Evolutionary conservation across 2,888 invertebrate species (phyloP).

Genomic region (Drosophila subsilvestris): DNA sequence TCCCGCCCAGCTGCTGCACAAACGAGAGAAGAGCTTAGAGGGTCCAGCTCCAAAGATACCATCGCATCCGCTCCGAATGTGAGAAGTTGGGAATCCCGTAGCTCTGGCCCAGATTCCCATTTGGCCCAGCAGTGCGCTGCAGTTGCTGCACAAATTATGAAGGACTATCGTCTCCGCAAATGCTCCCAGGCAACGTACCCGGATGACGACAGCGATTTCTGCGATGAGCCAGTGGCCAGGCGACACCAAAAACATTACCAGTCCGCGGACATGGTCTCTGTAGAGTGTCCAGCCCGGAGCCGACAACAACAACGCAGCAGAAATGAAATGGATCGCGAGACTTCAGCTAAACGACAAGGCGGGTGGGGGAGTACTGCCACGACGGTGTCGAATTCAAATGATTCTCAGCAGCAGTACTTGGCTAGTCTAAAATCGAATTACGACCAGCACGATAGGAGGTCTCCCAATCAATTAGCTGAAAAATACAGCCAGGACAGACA

Average conservation of each 20-base stretch:
- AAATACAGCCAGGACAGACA: not conserved
- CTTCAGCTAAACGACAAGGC: not conserved
- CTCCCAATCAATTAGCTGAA: not conserved
- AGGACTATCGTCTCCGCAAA: not conserved
- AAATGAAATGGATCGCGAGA: not conserved
- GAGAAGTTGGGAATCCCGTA: not conserved
- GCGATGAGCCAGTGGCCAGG: not conserved
- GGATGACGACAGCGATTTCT: not conserved
- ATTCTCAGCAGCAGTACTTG: no score
- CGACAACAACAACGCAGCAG: not conserved
- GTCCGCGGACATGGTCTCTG: not conserved
- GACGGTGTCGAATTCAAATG: not conserved
- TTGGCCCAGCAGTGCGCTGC: not conserved
- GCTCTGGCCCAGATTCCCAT: not conserved
- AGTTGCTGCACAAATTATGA: not conserved
- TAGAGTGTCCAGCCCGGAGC: not conserved
- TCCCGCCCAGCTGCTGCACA: no score
- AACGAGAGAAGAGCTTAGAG: no score
- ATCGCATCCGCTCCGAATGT: no score
- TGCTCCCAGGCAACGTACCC: not conserved
- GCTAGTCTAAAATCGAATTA: not conserved
- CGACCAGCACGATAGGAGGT: not conserved
- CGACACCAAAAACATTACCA: not conserved
- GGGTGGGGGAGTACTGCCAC: not conserved
- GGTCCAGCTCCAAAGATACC: no score